A percentile compares a stretch with the other conserved stretches of the same genome.
Conservation (phyloP, 1,140 invertebrate species). For the Drosophila ambigua region DNA sequence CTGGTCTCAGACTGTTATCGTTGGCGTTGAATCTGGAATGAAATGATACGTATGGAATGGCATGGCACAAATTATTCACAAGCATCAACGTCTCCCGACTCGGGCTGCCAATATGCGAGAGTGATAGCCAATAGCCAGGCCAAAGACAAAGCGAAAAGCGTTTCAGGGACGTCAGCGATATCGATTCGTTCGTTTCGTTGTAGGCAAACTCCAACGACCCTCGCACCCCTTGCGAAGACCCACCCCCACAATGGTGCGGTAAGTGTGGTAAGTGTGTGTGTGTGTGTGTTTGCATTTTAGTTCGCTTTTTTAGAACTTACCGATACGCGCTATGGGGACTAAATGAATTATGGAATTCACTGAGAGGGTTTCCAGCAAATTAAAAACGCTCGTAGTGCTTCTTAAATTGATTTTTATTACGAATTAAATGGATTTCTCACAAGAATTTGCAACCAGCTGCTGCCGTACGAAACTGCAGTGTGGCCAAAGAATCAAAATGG, state of each 20-base stretch:
- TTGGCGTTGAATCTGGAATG: constrained; percentile 68
- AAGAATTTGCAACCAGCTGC: too few species aligned
- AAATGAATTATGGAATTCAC: too few species aligned
- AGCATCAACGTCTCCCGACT: constrained; percentile 4
- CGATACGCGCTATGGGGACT: too few species aligned
- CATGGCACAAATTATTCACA: not conserved
- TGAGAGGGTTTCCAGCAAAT: too few species aligned
- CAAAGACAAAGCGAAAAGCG: constrained; percentile 28
- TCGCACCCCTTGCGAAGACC: not conserved
- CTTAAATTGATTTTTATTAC: too few species aligned
- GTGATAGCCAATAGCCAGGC: not conserved
- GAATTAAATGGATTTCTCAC: too few species aligned
- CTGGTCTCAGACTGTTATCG: constrained; percentile 66
- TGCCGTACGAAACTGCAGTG: too few species aligned
- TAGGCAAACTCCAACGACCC: constrained; percentile 34
- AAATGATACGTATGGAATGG: not conserved
- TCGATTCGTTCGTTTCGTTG: constrained; percentile 44
- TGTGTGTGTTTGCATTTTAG: constrained; percentile 11
- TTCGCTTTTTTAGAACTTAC: constrained; percentile 12
- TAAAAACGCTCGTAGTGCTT: too few species aligned
- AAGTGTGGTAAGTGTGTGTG: constrained; percentile 4
- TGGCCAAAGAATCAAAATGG: too few species aligned
- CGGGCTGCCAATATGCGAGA: too few species aligned
- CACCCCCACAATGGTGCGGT: constrained; percentile 3
- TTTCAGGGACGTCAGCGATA: constrained; percentile 59